Percentiles rank a stretch among this genome's conserved stretches.
phyloP scores from a whole-genome alignment of 1,140 invertebrate species.

The Lerema accius region DNA sequence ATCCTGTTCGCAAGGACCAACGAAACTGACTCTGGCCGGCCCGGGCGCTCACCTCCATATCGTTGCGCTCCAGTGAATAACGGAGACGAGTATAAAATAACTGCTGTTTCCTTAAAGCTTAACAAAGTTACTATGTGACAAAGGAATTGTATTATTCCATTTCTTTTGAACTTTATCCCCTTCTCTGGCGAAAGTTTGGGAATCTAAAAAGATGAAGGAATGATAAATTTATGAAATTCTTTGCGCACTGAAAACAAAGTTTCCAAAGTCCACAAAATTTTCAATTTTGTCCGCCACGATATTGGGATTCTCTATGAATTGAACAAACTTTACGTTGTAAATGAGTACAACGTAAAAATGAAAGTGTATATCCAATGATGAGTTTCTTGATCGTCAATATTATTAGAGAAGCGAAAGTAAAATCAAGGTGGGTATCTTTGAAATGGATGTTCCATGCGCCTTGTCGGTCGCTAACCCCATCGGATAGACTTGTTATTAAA shows the following conservation, averaged over 20 bases:
- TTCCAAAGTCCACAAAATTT: too few relatives aligned
- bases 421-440: conserved; percentile 17
- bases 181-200: too few relatives aligned
- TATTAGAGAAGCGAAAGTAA: conserved; percentile 31
- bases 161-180: too few relatives aligned
- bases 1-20: conserved; percentile 17
- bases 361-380: conserved; percentile 24
- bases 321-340: not conserved
- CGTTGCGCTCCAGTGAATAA: conserved; percentile 17
- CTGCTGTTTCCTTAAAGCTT: not conserved
- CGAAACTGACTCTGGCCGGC: conserved; percentile 14
- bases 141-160: too few relatives aligned
- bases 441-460: conserved; percentile 18
- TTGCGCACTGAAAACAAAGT: too few relatives aligned
- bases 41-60: conserved; percentile 11
- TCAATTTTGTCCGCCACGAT: too few relatives aligned
- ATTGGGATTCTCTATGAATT: not conserved
- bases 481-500: conserved; percentile 1
- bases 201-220: too few relatives aligned
- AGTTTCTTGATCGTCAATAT: conserved; percentile 29
- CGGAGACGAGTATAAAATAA: conserved; percentile 14
- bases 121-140: not conserved
- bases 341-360: conserved; percentile 1
- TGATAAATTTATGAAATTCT: too few relatives aligned
- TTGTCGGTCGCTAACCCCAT: not conserved